Conservation (phyloP, 2,797 vertebrate genomes). For the Acridotheres tristis region DNA sequence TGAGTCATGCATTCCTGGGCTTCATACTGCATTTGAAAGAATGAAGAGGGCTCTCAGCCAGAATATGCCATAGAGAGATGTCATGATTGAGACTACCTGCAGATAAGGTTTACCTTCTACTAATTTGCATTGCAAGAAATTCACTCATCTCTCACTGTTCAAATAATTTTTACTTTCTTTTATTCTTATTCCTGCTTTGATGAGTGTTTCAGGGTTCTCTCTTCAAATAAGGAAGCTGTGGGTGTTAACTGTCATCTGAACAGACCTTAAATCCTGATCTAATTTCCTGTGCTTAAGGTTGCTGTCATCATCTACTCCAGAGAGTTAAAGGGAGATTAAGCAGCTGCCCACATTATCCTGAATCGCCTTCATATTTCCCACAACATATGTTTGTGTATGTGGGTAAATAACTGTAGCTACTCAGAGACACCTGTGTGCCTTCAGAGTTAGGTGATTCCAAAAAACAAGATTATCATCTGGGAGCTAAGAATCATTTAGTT, state of each 20-base stretch:
- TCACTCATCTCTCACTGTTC: neutral
- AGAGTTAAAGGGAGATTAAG: neutral
- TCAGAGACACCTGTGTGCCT: neutral
- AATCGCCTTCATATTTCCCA: neutral
- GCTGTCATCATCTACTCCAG: neutral
- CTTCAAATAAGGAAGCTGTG: neutral
- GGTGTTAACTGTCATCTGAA: neutral
- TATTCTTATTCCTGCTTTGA: neutral
- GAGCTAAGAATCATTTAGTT: neutral
- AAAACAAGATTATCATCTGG: neutral
- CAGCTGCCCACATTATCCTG: neutral
- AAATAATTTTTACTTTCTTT: neutral
- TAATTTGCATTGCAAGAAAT: neutral
- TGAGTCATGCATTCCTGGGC: neutral
- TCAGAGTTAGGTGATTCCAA: neutral
- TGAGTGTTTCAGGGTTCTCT: neutral
- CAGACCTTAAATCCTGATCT: neutral
- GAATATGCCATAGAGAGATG: neutral
- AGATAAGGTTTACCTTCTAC: neutral
- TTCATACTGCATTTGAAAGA: neutral
- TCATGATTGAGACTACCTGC: neutral
- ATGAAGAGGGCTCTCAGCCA: neutral
- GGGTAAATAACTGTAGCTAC: neutral
- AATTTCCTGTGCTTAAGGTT: neutral
- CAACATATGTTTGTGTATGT: neutral